Evolutionary conservation across 2,888 invertebrate genomes (phyloP), one percentile per base, ranked within the genome.

Genomic region (Junonia oenone): DNA sequence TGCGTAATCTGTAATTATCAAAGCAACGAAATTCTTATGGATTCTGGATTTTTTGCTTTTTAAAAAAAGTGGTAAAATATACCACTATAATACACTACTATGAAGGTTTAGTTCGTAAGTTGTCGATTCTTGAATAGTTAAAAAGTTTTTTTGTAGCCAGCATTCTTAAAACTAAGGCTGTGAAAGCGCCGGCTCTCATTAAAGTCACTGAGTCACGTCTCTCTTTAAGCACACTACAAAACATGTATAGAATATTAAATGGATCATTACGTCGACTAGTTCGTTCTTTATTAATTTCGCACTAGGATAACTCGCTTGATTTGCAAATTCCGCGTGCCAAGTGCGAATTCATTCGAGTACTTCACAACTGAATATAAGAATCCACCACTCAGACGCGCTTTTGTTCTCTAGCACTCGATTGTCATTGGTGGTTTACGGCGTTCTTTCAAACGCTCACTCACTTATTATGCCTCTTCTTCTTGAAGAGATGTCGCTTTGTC

Each of bases 101-200:
- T 11, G 9, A 17, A 9, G 75, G 75, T 76, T 75, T 78, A 81
- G 75, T 80, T 81, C 68, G 75, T 78, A 75, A 72, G 69, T 67
- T 71, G 73, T 66, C 75, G 74, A 83, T 83, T 76, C 77, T 79
- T 74, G 71, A 75, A 73, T 72, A 69, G 66, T 78, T 68, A 72
- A 73, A 77, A 73, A 76, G 75, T 81, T 82, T 81, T 74, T 80
- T 81, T 80, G 79, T 82, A 80, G 72, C 73, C 78, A 81, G 74
- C 71, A 76, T 79, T 78, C 76, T 83, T 75, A 69, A 72, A 61
- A 67, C 69, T 67, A 69, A 70, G 67, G 65, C 69, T 61, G 65
- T 67, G 63, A 62, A 64, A 71, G 65, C 64, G 67, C 68, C 68
- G 68, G 68, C 72, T 71, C 74, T 77, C 70, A 76, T 79, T 76